A percentile compares a stretch with the other conserved stretches of the same genome.
phyloP scores from a whole-genome alignment of 2,888 invertebrate species.

The Agrochola lychnidis region DNA sequence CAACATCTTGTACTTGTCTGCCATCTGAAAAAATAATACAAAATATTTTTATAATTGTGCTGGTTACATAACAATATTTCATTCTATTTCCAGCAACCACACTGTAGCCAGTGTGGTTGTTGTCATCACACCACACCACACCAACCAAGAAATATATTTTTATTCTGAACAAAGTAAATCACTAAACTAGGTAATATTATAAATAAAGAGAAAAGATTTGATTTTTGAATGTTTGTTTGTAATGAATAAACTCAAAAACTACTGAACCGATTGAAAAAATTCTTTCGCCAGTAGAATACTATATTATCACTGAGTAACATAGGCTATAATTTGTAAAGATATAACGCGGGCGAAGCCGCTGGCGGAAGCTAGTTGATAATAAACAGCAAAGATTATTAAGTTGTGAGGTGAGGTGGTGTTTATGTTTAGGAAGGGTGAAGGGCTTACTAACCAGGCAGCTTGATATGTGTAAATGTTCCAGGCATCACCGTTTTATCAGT shows the following conservation, averaged over 20 bases:
- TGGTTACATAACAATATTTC: background rate
- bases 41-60: background rate
- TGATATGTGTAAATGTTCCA: constrained; percentile 80
- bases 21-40: constrained; percentile 79
- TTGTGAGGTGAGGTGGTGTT: background rate
- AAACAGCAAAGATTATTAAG: background rate
- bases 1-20: constrained; percentile 89
- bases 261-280: no score
- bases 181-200: no score
- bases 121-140: background rate
- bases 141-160: background rate
- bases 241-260: no score
- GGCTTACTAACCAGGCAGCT: constrained; percentile 80
- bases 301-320: no score
- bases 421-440: background rate
- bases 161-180: background rate
- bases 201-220: no score
- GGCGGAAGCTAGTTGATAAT: no score
- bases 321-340: no score
- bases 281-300: no score
- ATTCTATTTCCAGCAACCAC: background rate
- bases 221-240: no score
- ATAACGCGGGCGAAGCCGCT: no score
- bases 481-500: constrained; percentile 72
- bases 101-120: background rate